phyloP scores from a whole-genome alignment of 2,888 invertebrate species.

The Idaea aversata region DNA sequence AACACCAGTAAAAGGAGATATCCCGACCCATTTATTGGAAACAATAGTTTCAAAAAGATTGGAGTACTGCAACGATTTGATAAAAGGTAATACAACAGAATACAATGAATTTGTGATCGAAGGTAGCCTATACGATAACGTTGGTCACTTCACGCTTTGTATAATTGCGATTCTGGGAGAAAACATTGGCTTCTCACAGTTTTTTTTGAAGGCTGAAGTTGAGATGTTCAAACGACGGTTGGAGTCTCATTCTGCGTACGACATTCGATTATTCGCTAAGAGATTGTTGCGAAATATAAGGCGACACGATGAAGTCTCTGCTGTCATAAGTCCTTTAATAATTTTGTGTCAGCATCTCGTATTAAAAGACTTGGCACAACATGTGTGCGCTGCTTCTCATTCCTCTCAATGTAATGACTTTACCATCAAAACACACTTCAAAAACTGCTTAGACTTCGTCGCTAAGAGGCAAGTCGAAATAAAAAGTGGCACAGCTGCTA shows the following conservation, averaged over 20 bases:
- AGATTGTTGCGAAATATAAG: constrained; percentile 52
- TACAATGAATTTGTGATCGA: constrained; percentile 81
- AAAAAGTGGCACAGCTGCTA: constrained; percentile 67
- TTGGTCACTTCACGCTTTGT: constrained; percentile 81
- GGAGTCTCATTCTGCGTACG: constrained; percentile 48
- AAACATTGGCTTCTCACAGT: constrained; percentile 49
- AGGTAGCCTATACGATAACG: constrained; percentile 79
- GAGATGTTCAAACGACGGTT: constrained; percentile 55
- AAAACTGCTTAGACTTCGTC: constrained; percentile 76
- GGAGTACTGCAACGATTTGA: constrained; percentile 66
- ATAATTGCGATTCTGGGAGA: constrained; percentile 54
- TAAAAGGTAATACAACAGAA: constrained; percentile 41
- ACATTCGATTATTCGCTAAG: constrained; percentile 60
- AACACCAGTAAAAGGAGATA: constrained; percentile 75
- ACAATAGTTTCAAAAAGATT: constrained; percentile 74
- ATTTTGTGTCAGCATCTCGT: constrained; percentile 55
- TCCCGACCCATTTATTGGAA: constrained; percentile 76
- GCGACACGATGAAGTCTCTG: constrained; percentile 37
- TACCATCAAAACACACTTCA: constrained; percentile 74
- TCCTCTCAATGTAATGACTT: constrained; percentile 41
- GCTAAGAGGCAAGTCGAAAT: constrained; percentile 75
- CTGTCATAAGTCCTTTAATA: constrained; percentile 45
- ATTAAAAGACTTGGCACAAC: constrained; percentile 58
- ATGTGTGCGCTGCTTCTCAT: constrained; percentile 47
- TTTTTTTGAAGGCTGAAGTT: constrained; percentile 58